These are phyloP conservation scores for Rhynchopsitta pachyrhyncha DNA, from an alignment of 2,113 vertebrate species.

Conservation along the genomic window DNA sequence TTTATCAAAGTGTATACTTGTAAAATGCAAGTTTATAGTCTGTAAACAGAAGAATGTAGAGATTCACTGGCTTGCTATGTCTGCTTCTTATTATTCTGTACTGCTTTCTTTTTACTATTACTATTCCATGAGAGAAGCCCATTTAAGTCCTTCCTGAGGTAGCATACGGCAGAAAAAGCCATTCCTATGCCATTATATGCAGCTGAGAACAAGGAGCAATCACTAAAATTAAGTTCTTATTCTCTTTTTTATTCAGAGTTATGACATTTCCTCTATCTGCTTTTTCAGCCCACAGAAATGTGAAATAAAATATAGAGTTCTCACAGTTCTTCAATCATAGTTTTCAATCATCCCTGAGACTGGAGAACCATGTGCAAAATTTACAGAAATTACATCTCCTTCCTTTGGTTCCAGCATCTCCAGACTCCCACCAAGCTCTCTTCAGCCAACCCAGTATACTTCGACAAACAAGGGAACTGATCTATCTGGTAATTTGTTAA, in stretches of 20 bases:
- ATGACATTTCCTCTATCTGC: background rate
- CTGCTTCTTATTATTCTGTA: background rate
- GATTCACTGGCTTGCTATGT: background rate
- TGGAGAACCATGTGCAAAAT: background rate
- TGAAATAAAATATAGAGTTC: background rate
- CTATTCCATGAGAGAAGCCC: background rate
- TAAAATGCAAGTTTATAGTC: background rate
- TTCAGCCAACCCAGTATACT: background rate
- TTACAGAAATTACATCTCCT: background rate
- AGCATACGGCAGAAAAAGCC: background rate
- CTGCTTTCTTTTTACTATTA: background rate
- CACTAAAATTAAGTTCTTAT: slow-evolving; percentile 3
- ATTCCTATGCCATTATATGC: background rate
- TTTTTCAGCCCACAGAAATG: background rate
- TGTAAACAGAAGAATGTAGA: background rate
- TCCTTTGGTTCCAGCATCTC: background rate
- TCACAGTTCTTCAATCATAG: background rate
- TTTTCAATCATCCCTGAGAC: background rate
- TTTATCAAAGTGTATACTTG: background rate
- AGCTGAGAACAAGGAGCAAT: background rate
- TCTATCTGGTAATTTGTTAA: background rate
- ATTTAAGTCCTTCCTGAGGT: background rate
- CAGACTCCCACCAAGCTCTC: background rate
- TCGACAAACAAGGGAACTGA: background rate
- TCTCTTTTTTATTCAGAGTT: background rate